phyloP scores from a whole-genome alignment of 2,888 invertebrate genomes.

The Lepetodrilus schrolli region DNA sequence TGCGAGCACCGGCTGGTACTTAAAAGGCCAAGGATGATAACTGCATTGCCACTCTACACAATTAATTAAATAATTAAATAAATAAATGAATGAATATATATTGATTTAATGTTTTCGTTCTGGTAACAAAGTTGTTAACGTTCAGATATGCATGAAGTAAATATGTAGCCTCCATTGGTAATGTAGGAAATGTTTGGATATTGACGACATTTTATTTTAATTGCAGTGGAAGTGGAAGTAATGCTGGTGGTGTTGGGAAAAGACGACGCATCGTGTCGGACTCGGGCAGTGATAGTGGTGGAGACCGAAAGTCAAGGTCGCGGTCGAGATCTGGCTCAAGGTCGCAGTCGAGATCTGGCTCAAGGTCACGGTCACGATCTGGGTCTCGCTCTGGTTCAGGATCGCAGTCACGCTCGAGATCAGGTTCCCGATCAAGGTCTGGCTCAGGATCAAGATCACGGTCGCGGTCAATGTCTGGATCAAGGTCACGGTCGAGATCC shows the following conservation, averaged over 20 bases:
- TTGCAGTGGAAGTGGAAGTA: slow-evolving; percentile 56
- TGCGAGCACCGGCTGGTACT: too few species aligned
- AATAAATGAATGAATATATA: not conserved
- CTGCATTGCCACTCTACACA: too few species aligned
- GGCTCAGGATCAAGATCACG: slow-evolving; percentile 45
- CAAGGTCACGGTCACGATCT: slow-evolving; percentile 68
- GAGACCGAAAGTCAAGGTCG: slow-evolving; percentile 29
- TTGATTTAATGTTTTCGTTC: not conserved
- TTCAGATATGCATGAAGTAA: not conserved
- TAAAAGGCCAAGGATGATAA: too few species aligned
- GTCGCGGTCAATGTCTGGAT: slow-evolving; percentile 72
- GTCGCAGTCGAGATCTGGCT: slow-evolving; percentile 77
- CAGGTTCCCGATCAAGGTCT: slow-evolving; percentile 72
- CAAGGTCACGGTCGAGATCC: slow-evolving; percentile 53
- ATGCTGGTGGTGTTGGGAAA: slow-evolving; percentile 59
- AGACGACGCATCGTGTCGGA: slow-evolving; percentile 67
- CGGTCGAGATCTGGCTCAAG: slow-evolving; percentile 52
- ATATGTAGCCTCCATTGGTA: too few species aligned
- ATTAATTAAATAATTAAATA: not conserved
- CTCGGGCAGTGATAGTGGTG: slow-evolving; percentile 49
- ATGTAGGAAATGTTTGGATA: too few species aligned
- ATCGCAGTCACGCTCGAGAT: slow-evolving; percentile 73
- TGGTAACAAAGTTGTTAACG: not conserved
- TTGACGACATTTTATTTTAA: not conserved
- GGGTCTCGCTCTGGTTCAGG: slow-evolving; percentile 39